A percentile compares a stretch with the other conserved stretches of the same genome.
These are phyloP conservation scores for Siniperca chuatsi DNA, from an alignment of 2,113 vertebrate genomes.

Conservation along the genomic window DNA sequence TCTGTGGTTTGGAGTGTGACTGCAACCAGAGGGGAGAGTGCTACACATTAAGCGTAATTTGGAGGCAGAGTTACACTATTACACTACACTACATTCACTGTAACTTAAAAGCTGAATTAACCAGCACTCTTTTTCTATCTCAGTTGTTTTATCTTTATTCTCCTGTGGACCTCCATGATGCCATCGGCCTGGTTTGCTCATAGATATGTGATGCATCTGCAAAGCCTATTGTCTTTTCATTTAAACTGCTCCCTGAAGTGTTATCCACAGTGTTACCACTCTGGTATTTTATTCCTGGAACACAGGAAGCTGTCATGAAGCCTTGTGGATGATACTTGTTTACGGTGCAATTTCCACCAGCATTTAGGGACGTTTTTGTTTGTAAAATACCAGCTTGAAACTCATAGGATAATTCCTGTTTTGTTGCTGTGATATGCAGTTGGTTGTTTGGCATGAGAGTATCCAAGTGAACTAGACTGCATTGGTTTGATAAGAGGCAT, in stretches of 20 bases:
- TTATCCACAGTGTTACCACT: conserved; percentile 14
- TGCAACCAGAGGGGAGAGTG: neutral
- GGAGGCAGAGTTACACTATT: conserved; percentile 6
- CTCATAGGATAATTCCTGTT: neutral
- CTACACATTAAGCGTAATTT: neutral
- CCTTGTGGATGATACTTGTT: conserved; percentile 29
- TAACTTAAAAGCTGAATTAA: neutral
- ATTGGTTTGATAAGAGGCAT: neutral
- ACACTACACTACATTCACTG: conserved; percentile 1
- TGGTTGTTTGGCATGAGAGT: neutral
- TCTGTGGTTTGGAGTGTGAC: conserved; percentile 13
- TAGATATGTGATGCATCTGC: neutral
- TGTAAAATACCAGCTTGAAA: conserved; percentile 20
- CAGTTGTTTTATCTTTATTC: neutral
- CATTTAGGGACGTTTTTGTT: neutral
- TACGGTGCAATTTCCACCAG: conserved; percentile 49
- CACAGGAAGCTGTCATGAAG: conserved; percentile 11
- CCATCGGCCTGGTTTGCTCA: neutral
- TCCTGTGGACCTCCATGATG: neutral
- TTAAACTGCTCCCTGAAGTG: conserved; percentile 6
- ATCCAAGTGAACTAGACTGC: neutral
- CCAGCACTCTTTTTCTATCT: conserved; percentile 13
- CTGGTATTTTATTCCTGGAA: conserved; percentile 15
- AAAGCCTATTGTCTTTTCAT: neutral
- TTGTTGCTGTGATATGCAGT: conserved; percentile 10